These are phyloP conservation scores for Marisa cornuarietis DNA, from an alignment of 1,140 invertebrate species.

Conservation along the genomic window DNA sequence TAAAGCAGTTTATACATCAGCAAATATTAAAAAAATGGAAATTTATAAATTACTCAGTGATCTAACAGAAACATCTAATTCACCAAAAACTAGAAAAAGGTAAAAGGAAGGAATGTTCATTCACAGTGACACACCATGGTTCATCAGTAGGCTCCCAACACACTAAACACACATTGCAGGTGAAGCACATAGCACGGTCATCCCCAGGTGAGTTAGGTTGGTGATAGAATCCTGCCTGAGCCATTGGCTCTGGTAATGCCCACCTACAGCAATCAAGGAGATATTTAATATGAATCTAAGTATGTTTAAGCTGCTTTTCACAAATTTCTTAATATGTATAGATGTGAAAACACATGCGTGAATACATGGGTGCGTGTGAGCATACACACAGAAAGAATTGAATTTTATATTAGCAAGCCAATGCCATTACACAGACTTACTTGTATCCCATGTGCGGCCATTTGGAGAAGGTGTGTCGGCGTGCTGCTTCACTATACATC, in stretches of 20 bases:
- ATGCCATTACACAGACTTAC: conserved; percentile 68
- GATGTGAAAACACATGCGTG: too few species aligned
- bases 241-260: conserved; percentile 94
- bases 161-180: conserved; percentile 90
- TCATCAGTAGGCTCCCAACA: conserved; percentile 97
- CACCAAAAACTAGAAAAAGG: too few species aligned
- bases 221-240: conserved; percentile 94
- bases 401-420: too few species aligned
- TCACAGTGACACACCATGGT: conserved; percentile 73
- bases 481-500: conserved; percentile 91
- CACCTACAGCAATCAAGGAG: conserved; percentile 73
- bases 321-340: background rate
- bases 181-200: conserved; percentile 94
- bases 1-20: background rate
- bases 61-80: too few species aligned
- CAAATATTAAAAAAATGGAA: too few species aligned
- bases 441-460: conserved; percentile 98
- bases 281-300: conserved; percentile 1
- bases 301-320: background rate
- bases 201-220: conserved; percentile 88
- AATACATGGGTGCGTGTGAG: too few species aligned
- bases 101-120: too few species aligned
- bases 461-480: conserved; percentile 87
- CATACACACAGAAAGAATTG: too few species aligned
- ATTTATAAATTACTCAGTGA: too few species aligned